These are phyloP conservation scores for Dyspetes luteomarginatus DNA, from an alignment of 2,888 invertebrate genomes.

Conservation along the genomic window DNA sequence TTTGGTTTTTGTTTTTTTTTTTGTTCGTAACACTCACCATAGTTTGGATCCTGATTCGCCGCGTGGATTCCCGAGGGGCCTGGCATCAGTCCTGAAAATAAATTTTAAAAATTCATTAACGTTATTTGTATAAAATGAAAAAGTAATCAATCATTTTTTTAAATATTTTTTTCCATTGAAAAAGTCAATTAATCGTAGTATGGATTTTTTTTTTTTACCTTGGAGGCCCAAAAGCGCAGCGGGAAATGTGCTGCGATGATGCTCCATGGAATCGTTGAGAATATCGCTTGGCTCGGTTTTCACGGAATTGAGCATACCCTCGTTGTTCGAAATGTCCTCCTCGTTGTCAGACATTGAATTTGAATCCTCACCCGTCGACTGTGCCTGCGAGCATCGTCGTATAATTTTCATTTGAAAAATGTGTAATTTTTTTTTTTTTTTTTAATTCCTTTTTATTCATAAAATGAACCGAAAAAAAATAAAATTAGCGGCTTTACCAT, in stretches of 20 bases:
- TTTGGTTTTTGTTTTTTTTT: conserved; percentile 14
- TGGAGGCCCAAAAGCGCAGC: conserved; percentile 92
- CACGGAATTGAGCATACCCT: conserved; percentile 91
- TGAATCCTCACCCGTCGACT: conserved; percentile 92
- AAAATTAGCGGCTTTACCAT: no score
- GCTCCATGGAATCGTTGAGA: conserved; percentile 88
- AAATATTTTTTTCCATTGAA: conserved; percentile 8
- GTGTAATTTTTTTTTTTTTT: background rate
- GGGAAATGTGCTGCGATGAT: conserved; percentile 89
- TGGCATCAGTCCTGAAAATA: conserved; percentile 91
- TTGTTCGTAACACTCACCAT: conserved; percentile 87
- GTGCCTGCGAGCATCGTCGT: conserved; percentile 84
- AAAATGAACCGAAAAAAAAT: no score
- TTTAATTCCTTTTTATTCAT: background rate
- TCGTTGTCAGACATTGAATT: conserved; percentile 86
- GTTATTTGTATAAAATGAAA: conserved; percentile 51
- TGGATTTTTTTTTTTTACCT: conserved; percentile 84
- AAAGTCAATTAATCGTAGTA: background rate
- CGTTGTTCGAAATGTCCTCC: conserved; percentile 85
- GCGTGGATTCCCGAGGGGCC: conserved; percentile 94
- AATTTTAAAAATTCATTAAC: conserved; percentile 56
- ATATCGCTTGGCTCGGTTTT: conserved; percentile 90
- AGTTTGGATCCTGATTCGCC: conserved; percentile 88
- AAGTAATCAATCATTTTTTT: background rate
- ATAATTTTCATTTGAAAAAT: no score